Conservation (phyloP, 2,888 invertebrate species). For the Acrobasis repandana region DNA sequence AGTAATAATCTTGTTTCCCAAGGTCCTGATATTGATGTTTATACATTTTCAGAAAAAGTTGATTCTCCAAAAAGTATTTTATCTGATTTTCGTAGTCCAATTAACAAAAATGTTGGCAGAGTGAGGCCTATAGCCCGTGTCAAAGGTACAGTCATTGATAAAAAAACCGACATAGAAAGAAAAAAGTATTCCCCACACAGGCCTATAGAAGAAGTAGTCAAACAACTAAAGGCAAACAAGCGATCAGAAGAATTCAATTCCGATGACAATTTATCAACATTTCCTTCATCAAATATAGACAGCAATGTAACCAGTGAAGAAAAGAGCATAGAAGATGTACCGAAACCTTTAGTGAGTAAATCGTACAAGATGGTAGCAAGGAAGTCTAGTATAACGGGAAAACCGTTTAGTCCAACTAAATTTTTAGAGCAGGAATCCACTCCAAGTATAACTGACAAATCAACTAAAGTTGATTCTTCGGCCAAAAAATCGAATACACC, state of each 20-base stretch:
- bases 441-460: slow-evolving; percentile 47
- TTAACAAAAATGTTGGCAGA: slow-evolving; percentile 68
- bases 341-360: slow-evolving; percentile 73
- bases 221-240: slow-evolving; percentile 73
- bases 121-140: slow-evolving; percentile 78
- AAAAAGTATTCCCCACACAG: slow-evolving; percentile 76
- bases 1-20: slow-evolving; percentile 65
- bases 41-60: slow-evolving; percentile 76
- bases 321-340: slow-evolving; percentile 57
- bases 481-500: slow-evolving; percentile 46
- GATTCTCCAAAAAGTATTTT: slow-evolving; percentile 77
- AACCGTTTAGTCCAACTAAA: slow-evolving; percentile 75
- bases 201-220: slow-evolving; percentile 76
- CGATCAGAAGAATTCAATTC: slow-evolving; percentile 61
- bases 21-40: slow-evolving; percentile 74
- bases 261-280: slow-evolving; percentile 37
- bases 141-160: slow-evolving; percentile 76
- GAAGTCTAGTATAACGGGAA: slow-evolving; percentile 77
- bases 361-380: slow-evolving; percentile 80
- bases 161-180: slow-evolving; percentile 69
- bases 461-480: slow-evolving; percentile 38
- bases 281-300: slow-evolving; percentile 42
- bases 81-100: slow-evolving; percentile 69
- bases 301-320: slow-evolving; percentile 39
- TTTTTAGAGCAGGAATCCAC: slow-evolving; percentile 63